Evolutionary conservation across 2,113 vertebrate species (phyloP).

Genomic region (Picathartes gymnocephalus): DNA sequence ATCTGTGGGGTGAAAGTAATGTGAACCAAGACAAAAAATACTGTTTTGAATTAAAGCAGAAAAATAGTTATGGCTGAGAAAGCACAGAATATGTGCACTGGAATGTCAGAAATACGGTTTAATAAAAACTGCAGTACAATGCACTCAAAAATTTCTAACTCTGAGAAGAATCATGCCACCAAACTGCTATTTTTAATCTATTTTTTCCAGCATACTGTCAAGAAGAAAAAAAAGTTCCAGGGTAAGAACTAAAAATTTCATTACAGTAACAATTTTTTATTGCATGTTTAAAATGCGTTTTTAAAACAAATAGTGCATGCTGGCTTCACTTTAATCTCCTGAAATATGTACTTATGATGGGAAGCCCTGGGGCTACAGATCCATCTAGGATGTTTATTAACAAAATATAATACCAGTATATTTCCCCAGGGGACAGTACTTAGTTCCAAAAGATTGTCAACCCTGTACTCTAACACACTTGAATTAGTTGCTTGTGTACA

Average conservation of each 20-base stretch:
- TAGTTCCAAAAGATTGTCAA: slow-evolving; percentile 66
- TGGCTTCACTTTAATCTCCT: slow-evolving; percentile 57
- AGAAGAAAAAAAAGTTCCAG: slow-evolving; percentile 28
- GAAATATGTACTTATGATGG: slow-evolving; percentile 52
- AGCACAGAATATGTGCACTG: background rate
- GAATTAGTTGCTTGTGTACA: slow-evolving; percentile 73
- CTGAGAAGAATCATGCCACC: background rate
- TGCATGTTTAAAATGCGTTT: slow-evolving; percentile 70
- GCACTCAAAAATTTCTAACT: background rate
- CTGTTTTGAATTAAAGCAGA: slow-evolving; percentile 17
- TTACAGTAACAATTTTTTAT: slow-evolving; percentile 72
- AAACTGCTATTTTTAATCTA: slow-evolving; percentile 33
- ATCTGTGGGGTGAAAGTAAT: background rate
- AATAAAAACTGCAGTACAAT: slow-evolving; percentile 21
- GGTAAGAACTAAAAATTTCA: slow-evolving; percentile 63
- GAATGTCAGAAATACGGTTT: slow-evolving; percentile 37
- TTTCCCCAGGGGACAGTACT: slow-evolving; percentile 64
- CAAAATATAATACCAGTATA: slow-evolving; percentile 56
- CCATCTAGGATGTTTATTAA: slow-evolving; percentile 48
- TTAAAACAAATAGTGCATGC: slow-evolving; percentile 60
- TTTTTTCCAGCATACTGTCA: slow-evolving; percentile 53
- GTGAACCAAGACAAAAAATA: slow-evolving; percentile 8
- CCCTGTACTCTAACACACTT: slow-evolving; percentile 77
- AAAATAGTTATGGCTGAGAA: slow-evolving; percentile 9
- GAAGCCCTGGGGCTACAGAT: background rate